phyloP scores from a whole-genome alignment of 2,797 vertebrate species.

The Channallabes apus region DNA sequence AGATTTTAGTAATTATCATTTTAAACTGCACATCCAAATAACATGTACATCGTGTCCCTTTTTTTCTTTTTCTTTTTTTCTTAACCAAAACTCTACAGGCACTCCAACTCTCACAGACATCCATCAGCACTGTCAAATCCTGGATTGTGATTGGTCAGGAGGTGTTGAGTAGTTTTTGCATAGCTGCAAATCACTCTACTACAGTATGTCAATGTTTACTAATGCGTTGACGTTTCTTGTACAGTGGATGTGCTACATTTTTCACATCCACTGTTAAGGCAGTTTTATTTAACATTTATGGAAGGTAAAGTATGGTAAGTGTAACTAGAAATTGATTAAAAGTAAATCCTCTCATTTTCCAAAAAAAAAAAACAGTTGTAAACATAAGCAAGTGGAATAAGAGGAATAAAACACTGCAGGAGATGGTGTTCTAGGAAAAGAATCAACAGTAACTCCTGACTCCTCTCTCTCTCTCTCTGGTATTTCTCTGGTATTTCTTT shows the following conservation, averaged over 20 bases:
- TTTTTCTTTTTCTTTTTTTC: background rate
- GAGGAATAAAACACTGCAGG: background rate
- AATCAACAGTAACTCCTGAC: background rate
- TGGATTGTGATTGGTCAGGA: conserved; percentile 5
- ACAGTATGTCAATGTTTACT: background rate
- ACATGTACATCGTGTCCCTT: background rate
- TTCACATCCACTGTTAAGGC: background rate
- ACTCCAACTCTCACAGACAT: background rate
- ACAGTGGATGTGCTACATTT: background rate
- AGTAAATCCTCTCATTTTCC: background rate
- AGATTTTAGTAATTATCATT: background rate
- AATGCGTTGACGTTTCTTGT: background rate
- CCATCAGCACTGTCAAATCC: background rate
- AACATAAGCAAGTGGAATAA: background rate
- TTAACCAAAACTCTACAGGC: background rate
- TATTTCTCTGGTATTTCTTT: too few species aligned
- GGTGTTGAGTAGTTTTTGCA: background rate
- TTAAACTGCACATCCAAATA: background rate
- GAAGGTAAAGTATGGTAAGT: background rate
- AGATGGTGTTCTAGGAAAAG: background rate
- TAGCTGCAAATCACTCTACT: background rate
- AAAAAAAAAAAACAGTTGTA: background rate
- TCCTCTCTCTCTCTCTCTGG: too few species aligned
- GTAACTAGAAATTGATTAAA: background rate
- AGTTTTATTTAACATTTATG: background rate